phyloP scores from a whole-genome alignment of 53 echinoderm and acorn worm genomes.

The Antedon mediterranea region DNA sequence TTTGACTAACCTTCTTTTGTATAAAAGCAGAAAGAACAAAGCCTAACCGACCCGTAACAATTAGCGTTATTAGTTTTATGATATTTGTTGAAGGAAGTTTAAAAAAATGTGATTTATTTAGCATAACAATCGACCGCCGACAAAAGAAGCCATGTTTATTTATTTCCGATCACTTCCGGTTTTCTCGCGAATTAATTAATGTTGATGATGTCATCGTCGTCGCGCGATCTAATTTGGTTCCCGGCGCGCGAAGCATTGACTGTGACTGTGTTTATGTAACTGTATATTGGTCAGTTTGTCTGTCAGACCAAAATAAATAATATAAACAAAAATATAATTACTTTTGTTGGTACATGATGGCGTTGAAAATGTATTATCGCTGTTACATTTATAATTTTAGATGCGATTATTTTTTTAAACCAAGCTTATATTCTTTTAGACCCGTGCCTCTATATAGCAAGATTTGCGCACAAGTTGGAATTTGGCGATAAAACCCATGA shows the following conservation, averaged over 20 bases:
- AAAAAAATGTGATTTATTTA: not conserved
- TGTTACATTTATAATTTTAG: too few relatives aligned
- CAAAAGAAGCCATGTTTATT: not conserved
- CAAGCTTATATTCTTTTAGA: conserved; percentile 24
- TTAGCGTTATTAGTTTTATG: not conserved
- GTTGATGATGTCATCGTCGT: too few relatives aligned
- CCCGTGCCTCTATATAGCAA: conserved; percentile 86
- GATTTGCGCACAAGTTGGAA: conserved; percentile 96
- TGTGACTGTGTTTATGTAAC: too few relatives aligned
- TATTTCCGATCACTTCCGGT: not conserved
- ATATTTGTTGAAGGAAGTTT: not conserved
- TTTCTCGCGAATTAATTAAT: not conserved
- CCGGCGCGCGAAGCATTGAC: too few relatives aligned
- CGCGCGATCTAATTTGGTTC: too few relatives aligned
- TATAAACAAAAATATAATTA: too few relatives aligned
- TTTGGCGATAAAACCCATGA: conserved; percentile 75
- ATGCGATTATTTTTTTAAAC: too few relatives aligned
- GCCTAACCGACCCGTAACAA: not conserved
- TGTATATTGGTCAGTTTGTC: too few relatives aligned
- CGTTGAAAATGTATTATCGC: too few relatives aligned
- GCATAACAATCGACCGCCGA: not conserved
- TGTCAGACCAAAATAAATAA: too few relatives aligned
- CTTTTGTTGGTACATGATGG: too few relatives aligned
- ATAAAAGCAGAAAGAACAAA: not conserved
- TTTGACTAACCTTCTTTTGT: not conserved